A percentile compares a stretch with the other conserved stretches of the same genome.
phyloP scores from a whole-genome alignment of 2,888 invertebrate species.

The Piscicola geometra region DNA sequence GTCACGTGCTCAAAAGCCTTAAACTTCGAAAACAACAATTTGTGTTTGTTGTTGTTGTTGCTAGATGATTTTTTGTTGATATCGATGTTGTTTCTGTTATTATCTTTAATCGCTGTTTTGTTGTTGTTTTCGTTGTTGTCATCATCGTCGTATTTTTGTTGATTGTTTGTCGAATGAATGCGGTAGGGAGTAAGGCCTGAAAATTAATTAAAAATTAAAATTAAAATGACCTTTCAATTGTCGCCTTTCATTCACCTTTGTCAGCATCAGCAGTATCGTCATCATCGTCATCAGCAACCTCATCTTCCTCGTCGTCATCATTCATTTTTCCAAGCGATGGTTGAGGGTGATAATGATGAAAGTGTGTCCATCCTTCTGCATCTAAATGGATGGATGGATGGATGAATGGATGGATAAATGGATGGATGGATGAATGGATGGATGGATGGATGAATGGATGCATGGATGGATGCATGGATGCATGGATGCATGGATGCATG shows the following conservation, averaged over 20 bases:
- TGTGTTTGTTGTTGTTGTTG: neutral
- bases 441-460: no score
- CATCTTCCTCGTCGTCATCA: neutral
- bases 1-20: conserved; percentile 37
- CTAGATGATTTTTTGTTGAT: neutral
- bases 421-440: no score
- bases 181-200: neutral
- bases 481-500: no score
- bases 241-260: neutral
- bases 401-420: no score
- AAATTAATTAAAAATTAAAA: no score
- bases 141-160: neutral
- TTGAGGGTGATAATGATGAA: neutral
- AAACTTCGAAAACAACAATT: conserved; percentile 40
- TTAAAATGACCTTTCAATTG: no score
- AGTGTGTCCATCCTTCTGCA: neutral
- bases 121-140: neutral
- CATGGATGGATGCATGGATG: no score
- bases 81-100: neutral
- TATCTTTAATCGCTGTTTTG: neutral
- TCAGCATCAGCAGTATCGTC: neutral
- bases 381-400: neutral
- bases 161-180: neutral
- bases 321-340: no score
- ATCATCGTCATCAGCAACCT: neutral